These are phyloP conservation scores for Elaphurus davidianus DNA, from an alignment of 2,113 vertebrate species.

Conservation along the genomic window DNA sequence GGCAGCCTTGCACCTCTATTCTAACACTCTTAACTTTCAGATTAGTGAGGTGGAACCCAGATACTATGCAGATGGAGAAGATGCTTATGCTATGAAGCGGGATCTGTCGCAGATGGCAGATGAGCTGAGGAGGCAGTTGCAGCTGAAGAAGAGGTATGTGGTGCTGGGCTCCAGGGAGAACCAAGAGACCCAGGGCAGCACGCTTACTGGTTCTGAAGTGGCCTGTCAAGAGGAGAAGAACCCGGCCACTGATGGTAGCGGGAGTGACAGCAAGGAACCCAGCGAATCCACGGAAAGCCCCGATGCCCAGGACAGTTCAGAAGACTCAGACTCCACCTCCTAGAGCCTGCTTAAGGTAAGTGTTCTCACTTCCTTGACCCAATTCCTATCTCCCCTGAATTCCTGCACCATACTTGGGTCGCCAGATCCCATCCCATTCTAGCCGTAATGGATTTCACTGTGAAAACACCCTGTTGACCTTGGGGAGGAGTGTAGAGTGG, in stretches of 20 bases:
- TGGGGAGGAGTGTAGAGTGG: too few species aligned
- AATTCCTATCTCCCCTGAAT: neutral
- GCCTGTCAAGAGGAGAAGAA: neutral
- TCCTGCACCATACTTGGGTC: neutral
- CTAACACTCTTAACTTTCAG: constrained; percentile 93
- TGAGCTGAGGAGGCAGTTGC: constrained; percentile 52
- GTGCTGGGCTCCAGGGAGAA: constrained; percentile 28
- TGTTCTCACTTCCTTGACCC: neutral
- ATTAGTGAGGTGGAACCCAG: constrained; percentile 60
- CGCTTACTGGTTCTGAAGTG: accelerated
- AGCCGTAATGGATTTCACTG: neutral
- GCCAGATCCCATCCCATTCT: neutral
- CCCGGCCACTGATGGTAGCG: neutral
- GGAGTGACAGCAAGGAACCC: constrained; percentile 80
- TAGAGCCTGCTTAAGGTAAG: constrained; percentile 69
- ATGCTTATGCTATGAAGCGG: constrained; percentile 54
- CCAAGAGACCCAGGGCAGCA: constrained; percentile 5
- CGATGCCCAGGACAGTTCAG: constrained; percentile 86
- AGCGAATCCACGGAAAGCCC: constrained; percentile 86
- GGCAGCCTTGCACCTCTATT: constrained; percentile 91
- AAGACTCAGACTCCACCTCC: constrained; percentile 79
- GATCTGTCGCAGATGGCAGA: constrained; percentile 40
- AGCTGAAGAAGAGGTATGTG: constrained; percentile 56
- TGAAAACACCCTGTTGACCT: neutral
- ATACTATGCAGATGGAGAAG: constrained; percentile 63